Base-by-base conservation (phyloP, 2,113 vertebrate species). In the Procavia capensis region DNA sequence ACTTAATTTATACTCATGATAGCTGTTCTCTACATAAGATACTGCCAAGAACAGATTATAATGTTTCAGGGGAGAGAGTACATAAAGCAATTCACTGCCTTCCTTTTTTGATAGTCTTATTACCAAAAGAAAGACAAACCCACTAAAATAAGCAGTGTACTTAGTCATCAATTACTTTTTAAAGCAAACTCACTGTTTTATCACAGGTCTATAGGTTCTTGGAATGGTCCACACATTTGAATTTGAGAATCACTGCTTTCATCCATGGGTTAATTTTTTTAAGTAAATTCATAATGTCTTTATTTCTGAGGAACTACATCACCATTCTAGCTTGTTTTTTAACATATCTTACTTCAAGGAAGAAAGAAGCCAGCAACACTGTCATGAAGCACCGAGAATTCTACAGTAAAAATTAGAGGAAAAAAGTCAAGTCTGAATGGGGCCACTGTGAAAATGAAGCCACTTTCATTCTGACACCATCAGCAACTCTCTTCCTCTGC, bases 281-380 rank as follows among this genome's bases (percentile, higher is more conserved):
- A 91, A 75, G 72, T 43, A 91, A 74, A 78, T 43, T 78, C 39
- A 80, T 8, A 80, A 6, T 50, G 39, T 25, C 16, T 78, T 95
- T 92, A 94, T 75, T 96, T 85, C 83, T 94, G 74, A 74, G 84
- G 9, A 82, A 85, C 57, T 90, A 72, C 4, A 95, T 85, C 39
- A 87, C 54, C 72, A 29, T 57, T 68, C 43, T 75, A 50, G 61
- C 70, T 86, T 74, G 11, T 91, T 70, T 82, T 61, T 85, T 70
- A 64, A 36, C 24, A 14, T 45, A 17, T 43, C 31, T 89, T 89
- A 90, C 47, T 96, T 74, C 47, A 86, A 78, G 13, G 10, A 29
- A 90, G 36, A 31, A 87, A 79, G 25, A 50, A 91, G 45, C 85
- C 85, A 90, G 39, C n/a, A 94, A 90, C 11, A 81, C 70, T 64